Percentiles rank a stretch among this genome's conserved stretches.
These are phyloP conservation scores for Columbina picui DNA, from an alignment of 2,113 vertebrate genomes.

Conservation along the genomic window DNA sequence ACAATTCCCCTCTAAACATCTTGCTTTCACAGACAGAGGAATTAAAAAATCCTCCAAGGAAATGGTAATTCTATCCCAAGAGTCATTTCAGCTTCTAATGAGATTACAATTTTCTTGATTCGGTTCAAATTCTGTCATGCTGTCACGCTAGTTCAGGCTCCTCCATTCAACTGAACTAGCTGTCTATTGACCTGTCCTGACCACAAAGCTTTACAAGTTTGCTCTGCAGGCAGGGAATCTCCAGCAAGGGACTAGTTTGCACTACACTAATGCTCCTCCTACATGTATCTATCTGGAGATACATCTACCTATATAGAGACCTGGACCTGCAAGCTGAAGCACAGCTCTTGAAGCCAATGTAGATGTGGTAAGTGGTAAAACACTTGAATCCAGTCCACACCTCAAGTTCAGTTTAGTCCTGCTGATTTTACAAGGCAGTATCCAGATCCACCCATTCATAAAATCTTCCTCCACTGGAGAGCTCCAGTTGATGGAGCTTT, in stretches of 20 bases:
- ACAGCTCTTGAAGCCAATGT: background rate
- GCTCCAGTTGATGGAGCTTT: background rate
- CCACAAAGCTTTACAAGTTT: background rate
- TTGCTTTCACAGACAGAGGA: background rate
- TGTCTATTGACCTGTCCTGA: background rate
- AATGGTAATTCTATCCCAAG: background rate
- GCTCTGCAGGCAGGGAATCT: background rate
- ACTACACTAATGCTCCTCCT: background rate
- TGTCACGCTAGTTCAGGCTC: background rate
- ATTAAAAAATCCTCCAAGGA: background rate
- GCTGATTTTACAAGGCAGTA: background rate
- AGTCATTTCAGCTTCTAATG: background rate
- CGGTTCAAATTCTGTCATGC: background rate
- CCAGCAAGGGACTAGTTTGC: background rate
- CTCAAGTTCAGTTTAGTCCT: background rate
- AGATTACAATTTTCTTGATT: background rate
- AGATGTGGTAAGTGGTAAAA: background rate
- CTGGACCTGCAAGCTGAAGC: background rate
- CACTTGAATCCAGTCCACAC: background rate
- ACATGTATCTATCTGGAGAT: accelerated
- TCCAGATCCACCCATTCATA: background rate
- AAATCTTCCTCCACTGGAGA: background rate
- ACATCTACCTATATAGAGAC: accelerated
- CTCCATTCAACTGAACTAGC: background rate
- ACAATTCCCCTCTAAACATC: background rate